Conservation (phyloP, 2,797 vertebrate species). For the Erethizon dorsatum region DNA sequence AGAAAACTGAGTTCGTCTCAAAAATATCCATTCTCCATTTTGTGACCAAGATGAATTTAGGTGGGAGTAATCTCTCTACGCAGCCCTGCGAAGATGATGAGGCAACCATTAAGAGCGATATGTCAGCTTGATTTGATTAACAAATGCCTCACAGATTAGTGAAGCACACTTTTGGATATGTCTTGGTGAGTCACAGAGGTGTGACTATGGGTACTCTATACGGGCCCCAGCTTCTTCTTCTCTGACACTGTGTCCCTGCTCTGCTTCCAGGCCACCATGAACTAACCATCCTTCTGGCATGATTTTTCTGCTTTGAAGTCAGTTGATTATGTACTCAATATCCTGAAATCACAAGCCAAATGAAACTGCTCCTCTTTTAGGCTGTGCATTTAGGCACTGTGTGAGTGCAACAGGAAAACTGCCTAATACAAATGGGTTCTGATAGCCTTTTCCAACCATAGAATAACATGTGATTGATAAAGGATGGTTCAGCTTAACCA, state of each 20-base stretch:
- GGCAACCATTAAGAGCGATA: neutral
- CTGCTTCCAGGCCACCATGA: neutral
- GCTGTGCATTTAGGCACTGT: neutral
- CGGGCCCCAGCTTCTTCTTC: neutral
- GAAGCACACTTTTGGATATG: neutral
- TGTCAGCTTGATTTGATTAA: neutral
- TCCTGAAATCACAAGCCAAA: neutral
- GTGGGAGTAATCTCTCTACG: neutral
- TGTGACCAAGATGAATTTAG: neutral
- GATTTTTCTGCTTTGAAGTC: neutral
- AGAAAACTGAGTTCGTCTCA: slow-evolving; percentile 48
- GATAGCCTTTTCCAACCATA: neutral
- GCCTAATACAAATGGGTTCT: neutral
- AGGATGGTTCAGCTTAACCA: slow-evolving; percentile 1
- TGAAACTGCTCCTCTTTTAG: neutral
- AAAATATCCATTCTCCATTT: neutral
- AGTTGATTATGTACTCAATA: neutral
- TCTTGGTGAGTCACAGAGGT: neutral
- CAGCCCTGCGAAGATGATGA: neutral
- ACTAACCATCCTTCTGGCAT: neutral
- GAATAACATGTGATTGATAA: neutral
- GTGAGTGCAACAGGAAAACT: neutral
- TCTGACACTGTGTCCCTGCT: neutral
- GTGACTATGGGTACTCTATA: neutral
- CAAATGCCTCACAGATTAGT: neutral